Evolutionary conservation across 2,888 invertebrate species (phyloP).

Genomic region (Thymelicus sylvestris): DNA sequence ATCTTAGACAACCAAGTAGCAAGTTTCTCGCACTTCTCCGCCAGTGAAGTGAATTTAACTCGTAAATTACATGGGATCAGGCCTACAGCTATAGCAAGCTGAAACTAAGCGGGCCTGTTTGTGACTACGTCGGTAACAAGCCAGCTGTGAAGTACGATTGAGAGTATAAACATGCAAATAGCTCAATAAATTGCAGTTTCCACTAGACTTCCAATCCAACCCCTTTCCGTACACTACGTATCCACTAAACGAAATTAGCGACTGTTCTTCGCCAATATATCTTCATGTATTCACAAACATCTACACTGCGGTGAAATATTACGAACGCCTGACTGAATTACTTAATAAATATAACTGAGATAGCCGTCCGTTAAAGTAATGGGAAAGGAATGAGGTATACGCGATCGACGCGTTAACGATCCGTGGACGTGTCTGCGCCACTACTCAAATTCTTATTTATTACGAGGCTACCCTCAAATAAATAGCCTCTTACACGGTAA

Average conservation of each 20-base stretch:
- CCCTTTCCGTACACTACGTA: conserved; percentile 25
- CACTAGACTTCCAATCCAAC: conserved; percentile 33
- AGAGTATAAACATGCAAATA: conserved; percentile 43
- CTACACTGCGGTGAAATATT: conserved; percentile 36
- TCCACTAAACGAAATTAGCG: conserved; percentile 36
- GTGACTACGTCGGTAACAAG: conserved; percentile 64
- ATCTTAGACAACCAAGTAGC: conserved; percentile 61
- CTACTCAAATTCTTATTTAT: conserved; percentile 80
- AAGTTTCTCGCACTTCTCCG: conserved; percentile 55
- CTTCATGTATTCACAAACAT: conserved; percentile 36
- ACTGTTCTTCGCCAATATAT: conserved; percentile 30
- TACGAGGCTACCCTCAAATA: conserved; percentile 76
- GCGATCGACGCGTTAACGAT: conserved; percentile 74
- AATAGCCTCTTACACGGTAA: conserved; percentile 80
- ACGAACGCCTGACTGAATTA: conserved; percentile 37
- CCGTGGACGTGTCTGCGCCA: conserved; percentile 69
- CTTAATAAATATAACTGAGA: conserved; percentile 47
- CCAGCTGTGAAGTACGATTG: conserved; percentile 61
- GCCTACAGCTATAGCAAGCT: conserved; percentile 50
- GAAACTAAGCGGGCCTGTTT: conserved; percentile 64
- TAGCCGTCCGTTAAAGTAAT: conserved; percentile 55
- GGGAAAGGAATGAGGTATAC: conserved; percentile 71
- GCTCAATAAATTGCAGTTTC: conserved; percentile 35
- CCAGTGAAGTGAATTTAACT: conserved; percentile 69
- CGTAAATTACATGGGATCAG: conserved; percentile 76